Base-by-base conservation (phyloP, 2,888 invertebrate genomes). In the Sthenelais limicola region DNA sequence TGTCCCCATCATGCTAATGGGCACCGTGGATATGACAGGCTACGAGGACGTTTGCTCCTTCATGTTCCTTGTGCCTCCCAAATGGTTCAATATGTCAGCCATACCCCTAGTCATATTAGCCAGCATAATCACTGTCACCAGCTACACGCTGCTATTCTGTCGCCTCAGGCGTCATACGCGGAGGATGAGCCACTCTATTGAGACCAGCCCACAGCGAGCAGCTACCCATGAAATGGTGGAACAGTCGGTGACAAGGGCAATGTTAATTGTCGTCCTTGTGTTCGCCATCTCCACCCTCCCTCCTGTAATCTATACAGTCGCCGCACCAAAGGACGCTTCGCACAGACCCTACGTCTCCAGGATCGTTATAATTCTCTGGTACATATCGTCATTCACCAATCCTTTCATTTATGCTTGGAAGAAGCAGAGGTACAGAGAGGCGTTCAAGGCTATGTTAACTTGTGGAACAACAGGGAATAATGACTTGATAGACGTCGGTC, bases 341-440 rank as follows among this genome's bases (percentile, higher is more conserved):
- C n/a, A 5, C 4, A 49, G 7, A 5, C n/a, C 49, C 49, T 5
- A 5, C 28, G 5, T 32, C 54, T 54, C 21, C 26, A 54, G 54
- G 54, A 32, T 26, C 12, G 54, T 54, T 3, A 26, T 54, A 28
- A 7, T 54, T 32, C 54, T 54, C 12, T 15, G 26, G 26, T 54
- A 54, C 54, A 7, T 5, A 28, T 15, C 5, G 30, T 15, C 54
- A 9, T 54, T 54, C 28, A 26, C n/a, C 28, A 54, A 54, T 32
- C 54, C 54, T 18, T 4, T 54, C 4, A 3, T 54, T 9, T 54
- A 54, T n/a, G 54, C 54, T 32, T 54, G 54, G 54, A 54, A 9
- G 26, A 54, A 54, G 30, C 24, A 32, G 18, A 5, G 28, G 26
- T 54, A 9, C 54, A 3, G 4, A 28, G 54, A 28, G 12, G 54